Percentiles rank a stretch among this genome's conserved stretches.
Evolutionary conservation across 2,888 invertebrate species (phyloP).

Genomic region (Nomada fucata): DNA sequence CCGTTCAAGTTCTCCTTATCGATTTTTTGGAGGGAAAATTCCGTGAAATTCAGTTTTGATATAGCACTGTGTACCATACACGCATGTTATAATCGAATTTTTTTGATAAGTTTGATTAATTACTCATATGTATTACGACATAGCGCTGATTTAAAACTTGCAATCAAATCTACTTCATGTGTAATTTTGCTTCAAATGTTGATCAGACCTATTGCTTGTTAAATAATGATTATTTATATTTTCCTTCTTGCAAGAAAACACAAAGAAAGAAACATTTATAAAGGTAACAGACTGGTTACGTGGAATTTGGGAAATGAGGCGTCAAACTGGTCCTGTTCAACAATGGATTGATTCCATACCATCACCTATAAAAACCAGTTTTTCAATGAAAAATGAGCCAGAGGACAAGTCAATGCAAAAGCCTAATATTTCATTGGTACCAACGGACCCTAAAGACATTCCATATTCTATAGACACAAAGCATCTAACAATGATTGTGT

Average conservation of each 20-base stretch:
- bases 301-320: slow-evolving; percentile 86
- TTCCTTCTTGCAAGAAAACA: slow-evolving; percentile 73
- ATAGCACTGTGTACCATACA: neutral
- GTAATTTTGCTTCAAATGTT: neutral
- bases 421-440: slow-evolving; percentile 37
- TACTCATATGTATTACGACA: neutral
- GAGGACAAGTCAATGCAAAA: slow-evolving; percentile 42
- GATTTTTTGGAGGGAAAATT: too few species aligned
- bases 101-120: neutral
- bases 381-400: slow-evolving; percentile 56
- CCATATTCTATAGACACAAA: slow-evolving; percentile 63
- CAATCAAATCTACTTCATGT: neutral
- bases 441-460: slow-evolving; percentile 67
- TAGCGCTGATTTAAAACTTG: neutral
- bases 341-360: slow-evolving; percentile 91
- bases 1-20: neutral
- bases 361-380: slow-evolving; percentile 73
- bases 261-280: slow-evolving; percentile 79
- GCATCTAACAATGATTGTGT: slow-evolving; percentile 78
- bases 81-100: neutral
- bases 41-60: too few species aligned
- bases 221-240: neutral
- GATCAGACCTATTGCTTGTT: neutral
- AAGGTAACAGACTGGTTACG: slow-evolving; percentile 81
- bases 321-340: slow-evolving; percentile 88